Conservation (phyloP, 2,888 invertebrate species). For the Drosophila phalerata region DNA sequence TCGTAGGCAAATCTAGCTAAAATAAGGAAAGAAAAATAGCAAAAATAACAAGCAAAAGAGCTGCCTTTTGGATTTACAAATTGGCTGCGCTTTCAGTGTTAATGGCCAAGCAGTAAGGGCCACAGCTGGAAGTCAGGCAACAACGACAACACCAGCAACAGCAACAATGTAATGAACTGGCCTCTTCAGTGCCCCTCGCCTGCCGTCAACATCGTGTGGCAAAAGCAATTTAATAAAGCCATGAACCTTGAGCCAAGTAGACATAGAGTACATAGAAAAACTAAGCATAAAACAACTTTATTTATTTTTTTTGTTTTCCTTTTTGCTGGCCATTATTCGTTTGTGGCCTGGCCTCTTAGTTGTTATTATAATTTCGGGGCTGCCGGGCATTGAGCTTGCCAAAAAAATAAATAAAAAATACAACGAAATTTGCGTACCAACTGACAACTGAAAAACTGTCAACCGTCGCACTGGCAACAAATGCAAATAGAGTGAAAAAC, state of each 20-base stretch:
- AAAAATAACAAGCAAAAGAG: conserved; percentile 31
- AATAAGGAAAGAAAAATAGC: conserved; percentile 29
- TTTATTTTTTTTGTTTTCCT: conserved; percentile 9
- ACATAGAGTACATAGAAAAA: conserved; percentile 58
- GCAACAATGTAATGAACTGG: conserved; percentile 43
- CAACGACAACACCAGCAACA: conserved; percentile 7
- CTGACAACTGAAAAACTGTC: conserved; percentile 59
- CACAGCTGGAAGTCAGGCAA: conserved; percentile 39
- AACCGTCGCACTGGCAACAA: conserved; percentile 24
- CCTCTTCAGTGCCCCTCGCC: background rate
- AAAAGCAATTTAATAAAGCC: conserved; percentile 76
- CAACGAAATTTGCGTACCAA: conserved; percentile 40
- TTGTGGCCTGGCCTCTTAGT: conserved; percentile 39
- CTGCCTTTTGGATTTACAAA: conserved; percentile 52
- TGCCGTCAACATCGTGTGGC: conserved; percentile 47
- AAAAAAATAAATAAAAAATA: conserved; percentile 31
- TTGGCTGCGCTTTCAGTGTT: conserved; percentile 75
- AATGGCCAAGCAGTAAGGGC: conserved; percentile 66
- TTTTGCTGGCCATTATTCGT: conserved; percentile 36
- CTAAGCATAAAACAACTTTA: conserved; percentile 41
- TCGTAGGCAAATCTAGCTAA: conserved; percentile 46
- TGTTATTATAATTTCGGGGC: conserved; percentile 59
- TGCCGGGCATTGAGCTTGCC: conserved; percentile 59
- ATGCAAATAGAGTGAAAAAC: conserved; percentile 43
- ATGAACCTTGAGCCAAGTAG: conserved; percentile 76